Evolutionary conservation across 2,888 invertebrate species (phyloP).

Genomic region (Drosophila anomelani): DNA sequence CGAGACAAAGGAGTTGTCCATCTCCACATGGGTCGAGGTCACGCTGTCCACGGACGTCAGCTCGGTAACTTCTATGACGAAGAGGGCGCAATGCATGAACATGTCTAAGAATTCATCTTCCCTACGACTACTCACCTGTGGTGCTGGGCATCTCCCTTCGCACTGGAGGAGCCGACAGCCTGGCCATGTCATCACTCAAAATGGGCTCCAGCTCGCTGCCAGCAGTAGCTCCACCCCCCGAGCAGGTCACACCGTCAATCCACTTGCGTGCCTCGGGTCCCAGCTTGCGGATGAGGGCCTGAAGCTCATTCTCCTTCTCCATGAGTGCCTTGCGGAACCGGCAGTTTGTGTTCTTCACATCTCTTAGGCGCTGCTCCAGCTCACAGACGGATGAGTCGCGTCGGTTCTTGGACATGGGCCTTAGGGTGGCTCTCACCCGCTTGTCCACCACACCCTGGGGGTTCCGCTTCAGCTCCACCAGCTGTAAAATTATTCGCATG

Average conservation of each 20-base stretch:
- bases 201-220: constrained; percentile 82
- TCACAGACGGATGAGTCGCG: constrained; percentile 93
- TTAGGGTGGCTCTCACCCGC: constrained; percentile 93
- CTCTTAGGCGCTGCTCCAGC: constrained; percentile 92
- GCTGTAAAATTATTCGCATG: constrained; percentile 85
- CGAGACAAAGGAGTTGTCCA: constrained; percentile 84
- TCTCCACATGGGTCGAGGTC: constrained; percentile 88
- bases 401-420: constrained; percentile 92
- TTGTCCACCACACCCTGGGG: constrained; percentile 93
- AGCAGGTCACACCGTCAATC: constrained; percentile 83
- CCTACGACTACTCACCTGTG: constrained; percentile 76
- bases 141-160: constrained; percentile 84
- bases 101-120: constrained; percentile 8
- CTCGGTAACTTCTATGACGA: constrained; percentile 88
- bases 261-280: constrained; percentile 85
- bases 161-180: constrained; percentile 83
- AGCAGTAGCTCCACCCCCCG: constrained; percentile 61
- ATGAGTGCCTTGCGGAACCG: constrained; percentile 92
- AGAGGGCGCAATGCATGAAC: constrained; percentile 44
- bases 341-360: constrained; percentile 93
- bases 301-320: constrained; percentile 93
- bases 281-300: constrained; percentile 85
- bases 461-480: constrained; percentile 94
- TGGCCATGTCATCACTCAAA: constrained; percentile 76
- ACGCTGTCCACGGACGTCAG: constrained; percentile 90